Percentiles rank a stretch among this genome's conserved stretches.
These are phyloP conservation scores for Xestia ashworthii DNA, from an alignment of 2,888 invertebrate genomes.

Conservation along the genomic window DNA sequence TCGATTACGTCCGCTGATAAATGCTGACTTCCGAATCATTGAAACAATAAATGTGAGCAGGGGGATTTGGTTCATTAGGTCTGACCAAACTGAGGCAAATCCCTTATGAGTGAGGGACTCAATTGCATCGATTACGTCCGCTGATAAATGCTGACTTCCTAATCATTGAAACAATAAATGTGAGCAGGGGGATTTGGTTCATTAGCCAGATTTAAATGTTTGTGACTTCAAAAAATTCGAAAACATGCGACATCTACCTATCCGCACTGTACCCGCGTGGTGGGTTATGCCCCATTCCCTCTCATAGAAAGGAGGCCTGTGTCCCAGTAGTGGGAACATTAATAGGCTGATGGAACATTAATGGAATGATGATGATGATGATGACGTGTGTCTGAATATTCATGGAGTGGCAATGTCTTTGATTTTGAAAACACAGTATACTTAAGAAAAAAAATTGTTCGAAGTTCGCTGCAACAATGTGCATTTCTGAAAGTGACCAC, in stretches of 20 bases:
- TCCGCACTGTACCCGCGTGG: too few species aligned
- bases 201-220: background rate
- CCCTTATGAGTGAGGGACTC: background rate
- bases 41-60: background rate
- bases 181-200: background rate
- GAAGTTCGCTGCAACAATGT: background rate
- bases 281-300: too few species aligned
- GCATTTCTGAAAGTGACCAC: background rate
- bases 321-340: too few species aligned
- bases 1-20: background rate
- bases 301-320: too few species aligned
- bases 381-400: background rate
- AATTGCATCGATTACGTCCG: background rate
- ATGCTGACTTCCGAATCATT: background rate
- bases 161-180: background rate
- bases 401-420: background rate
- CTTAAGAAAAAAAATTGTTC: background rate
- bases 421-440: background rate
- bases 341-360: too few species aligned
- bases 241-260: too few species aligned
- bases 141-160: background rate
- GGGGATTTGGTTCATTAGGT: background rate
- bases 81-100: background rate
- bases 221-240: too few species aligned
- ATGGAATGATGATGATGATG: too few species aligned